A percentile compares a stretch with the other conserved stretches of the same genome.
phyloP scores from a whole-genome alignment of 2,797 vertebrate genomes.

The Tragopan temminckii region DNA sequence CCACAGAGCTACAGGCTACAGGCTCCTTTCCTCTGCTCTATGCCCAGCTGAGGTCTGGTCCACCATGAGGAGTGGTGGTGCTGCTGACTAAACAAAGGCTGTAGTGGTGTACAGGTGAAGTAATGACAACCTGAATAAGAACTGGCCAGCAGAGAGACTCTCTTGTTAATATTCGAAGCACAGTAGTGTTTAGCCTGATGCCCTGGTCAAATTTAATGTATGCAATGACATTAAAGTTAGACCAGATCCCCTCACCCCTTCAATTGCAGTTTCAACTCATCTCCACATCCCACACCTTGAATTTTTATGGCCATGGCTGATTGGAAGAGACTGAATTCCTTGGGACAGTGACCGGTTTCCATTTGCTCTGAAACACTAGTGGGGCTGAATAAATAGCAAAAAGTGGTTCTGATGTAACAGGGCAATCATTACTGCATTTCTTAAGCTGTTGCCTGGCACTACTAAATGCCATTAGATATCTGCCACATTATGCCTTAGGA shows the following conservation, averaged over 20 bases:
- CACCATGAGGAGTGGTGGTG: not conserved
- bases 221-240: not conserved
- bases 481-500: not conserved
- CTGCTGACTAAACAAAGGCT: not conserved
- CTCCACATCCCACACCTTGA: not conserved
- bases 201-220: not conserved
- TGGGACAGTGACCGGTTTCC: not conserved
- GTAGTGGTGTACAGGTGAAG: not conserved
- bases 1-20: not conserved
- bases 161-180: not conserved
- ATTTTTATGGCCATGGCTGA: constrained; percentile 4
- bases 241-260: not conserved
- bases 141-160: not conserved
- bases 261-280: not conserved
- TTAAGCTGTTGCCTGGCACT: constrained; percentile 40
- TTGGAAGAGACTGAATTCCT: constrained; percentile 8
- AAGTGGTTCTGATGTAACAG: not conserved
- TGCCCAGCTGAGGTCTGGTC: not conserved
- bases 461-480: constrained; percentile 6
- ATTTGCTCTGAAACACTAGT: constrained; percentile 35
- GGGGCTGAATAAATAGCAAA: constrained; percentile 24
- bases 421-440: not conserved
- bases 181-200: not conserved
- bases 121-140: rapidly evolving
- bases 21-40: not conserved